Evolutionary conservation across 2,113 vertebrate genomes (phyloP).

Genomic region (Brachypodius melanocephalos): DNA sequence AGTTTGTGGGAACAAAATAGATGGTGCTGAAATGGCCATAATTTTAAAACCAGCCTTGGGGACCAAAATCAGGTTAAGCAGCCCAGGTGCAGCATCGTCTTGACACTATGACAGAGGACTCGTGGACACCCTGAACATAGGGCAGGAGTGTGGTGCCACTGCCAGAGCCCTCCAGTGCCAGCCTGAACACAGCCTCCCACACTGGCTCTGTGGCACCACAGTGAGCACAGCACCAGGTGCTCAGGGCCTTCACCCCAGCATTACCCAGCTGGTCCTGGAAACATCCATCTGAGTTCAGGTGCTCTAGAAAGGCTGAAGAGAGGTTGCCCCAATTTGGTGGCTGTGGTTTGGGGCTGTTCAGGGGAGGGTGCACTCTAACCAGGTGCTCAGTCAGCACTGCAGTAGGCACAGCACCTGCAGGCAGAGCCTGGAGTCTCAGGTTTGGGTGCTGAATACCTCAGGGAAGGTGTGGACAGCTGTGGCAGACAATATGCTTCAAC

Average conservation of each 20-base stretch:
- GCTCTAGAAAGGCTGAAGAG: not conserved
- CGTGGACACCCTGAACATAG: not conserved
- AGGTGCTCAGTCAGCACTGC: not conserved
- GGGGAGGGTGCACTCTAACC: fast-evolving
- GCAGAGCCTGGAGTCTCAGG: not conserved
- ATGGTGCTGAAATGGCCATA: not conserved
- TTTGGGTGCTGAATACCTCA: not conserved
- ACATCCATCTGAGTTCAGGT: not conserved
- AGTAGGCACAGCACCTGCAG: not conserved
- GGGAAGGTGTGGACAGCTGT: not conserved
- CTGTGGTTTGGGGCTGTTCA: not conserved
- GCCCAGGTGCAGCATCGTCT: not conserved
- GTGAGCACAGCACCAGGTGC: not conserved
- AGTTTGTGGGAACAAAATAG: not conserved
- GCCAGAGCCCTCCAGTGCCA: not conserved
- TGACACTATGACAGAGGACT: not conserved
- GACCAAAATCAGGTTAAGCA: not conserved
- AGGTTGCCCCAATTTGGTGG: not conserved
- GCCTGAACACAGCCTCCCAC: not conserved
- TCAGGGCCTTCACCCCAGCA: not conserved
- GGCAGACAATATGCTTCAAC: not conserved
- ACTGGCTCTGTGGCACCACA: fast-evolving
- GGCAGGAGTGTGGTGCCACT: fast-evolving
- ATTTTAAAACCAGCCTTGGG: not conserved
- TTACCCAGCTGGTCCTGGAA: not conserved